These are phyloP conservation scores for Drosophila chauvacae DNA, from an alignment of 1,140 invertebrate species.

Conservation along the genomic window DNA sequence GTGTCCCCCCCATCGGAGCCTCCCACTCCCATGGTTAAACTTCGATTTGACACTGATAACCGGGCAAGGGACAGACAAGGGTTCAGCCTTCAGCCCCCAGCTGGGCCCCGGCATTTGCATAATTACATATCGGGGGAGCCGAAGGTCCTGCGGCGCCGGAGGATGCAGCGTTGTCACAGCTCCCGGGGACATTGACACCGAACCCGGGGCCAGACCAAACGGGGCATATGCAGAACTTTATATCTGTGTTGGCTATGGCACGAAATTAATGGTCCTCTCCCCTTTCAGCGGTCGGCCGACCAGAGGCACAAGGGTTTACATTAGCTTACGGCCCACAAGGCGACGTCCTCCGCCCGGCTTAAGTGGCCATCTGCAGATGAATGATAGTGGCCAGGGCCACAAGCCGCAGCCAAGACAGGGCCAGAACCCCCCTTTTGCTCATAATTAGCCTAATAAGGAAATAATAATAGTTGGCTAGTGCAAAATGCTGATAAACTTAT, in stretches of 20 bases:
- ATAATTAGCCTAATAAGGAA: conserved; percentile 48
- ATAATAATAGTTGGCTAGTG: conserved; percentile 48
- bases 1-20: background rate
- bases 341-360: conserved; percentile 42
- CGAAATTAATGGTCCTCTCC: conserved; percentile 62
- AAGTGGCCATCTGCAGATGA: conserved; percentile 50
- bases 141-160: background rate
- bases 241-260: conserved; percentile 35
- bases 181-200: conserved; percentile 41
- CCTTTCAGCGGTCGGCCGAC: conserved; percentile 34
- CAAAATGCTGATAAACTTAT: conserved; percentile 42
- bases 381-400: conserved; percentile 30
- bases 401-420: conserved; percentile 19
- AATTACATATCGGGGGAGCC: conserved; percentile 51
- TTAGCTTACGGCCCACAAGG: conserved; percentile 56
- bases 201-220: conserved; percentile 13
- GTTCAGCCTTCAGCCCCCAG: conserved; percentile 26
- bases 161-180: conserved; percentile 16
- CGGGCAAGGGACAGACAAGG: conserved; percentile 44
- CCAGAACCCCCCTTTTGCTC: conserved; percentile 9
- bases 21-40: conserved; percentile 37
- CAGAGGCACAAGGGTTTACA: conserved; percentile 46
- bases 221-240: conserved; percentile 57
- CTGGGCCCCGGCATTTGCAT: conserved; percentile 65
- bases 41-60: conserved; percentile 71